Conservation (phyloP, 1,140 invertebrate genomes). For the silkworm (Bombyx mori) region DNA sequence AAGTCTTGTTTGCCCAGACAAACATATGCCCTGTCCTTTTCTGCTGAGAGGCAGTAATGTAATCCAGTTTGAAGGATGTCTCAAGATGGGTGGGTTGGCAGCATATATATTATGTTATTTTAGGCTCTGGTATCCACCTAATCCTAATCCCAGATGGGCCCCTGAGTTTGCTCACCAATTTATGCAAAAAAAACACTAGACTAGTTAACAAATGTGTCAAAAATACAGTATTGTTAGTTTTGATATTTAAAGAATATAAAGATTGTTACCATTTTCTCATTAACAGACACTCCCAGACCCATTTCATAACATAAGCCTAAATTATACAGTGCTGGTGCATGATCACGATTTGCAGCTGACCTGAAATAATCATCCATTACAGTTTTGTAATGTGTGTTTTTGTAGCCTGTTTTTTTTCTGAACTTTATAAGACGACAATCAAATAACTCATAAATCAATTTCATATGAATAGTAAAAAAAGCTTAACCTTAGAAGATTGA, state of each 20-base stretch:
- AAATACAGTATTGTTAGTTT: not conserved
- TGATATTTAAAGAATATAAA: conserved; percentile 2
- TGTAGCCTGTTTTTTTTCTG: not conserved
- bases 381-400: not conserved
- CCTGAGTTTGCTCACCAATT: too few species aligned
- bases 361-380: conserved; percentile 37
- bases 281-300: conserved; percentile 72
- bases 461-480: conserved; percentile 3
- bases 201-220: too few species aligned
- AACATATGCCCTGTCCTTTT: too few species aligned
- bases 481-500: conserved; percentile 55
- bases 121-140: too few species aligned
- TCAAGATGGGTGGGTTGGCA: too few species aligned
- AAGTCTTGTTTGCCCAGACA: too few species aligned
- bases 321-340: conserved; percentile 74
- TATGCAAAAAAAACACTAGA: too few species aligned
- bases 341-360: conserved; percentile 69
- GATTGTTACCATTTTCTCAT: conserved; percentile 69
- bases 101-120: too few species aligned
- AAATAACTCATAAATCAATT: not conserved
- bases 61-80: too few species aligned
- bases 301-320: conserved; percentile 75
- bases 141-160: too few species aligned
- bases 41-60: too few species aligned
- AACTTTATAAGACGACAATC: too few species aligned